These are phyloP conservation scores for Pandemis heparana DNA, from an alignment of 2,888 invertebrate species.

Conservation along the genomic window DNA sequence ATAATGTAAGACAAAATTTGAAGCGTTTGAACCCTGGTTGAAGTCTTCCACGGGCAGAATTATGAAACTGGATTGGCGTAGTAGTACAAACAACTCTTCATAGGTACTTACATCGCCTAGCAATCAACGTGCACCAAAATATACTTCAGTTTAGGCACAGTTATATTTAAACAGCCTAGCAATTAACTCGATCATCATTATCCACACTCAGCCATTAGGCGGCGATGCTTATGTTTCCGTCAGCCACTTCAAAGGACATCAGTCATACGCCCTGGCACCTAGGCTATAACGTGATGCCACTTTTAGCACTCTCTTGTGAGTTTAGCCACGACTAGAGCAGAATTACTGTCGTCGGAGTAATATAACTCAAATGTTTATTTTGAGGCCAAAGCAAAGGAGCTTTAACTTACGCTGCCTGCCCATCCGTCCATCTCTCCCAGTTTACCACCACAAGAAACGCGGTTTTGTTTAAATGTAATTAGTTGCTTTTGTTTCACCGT, in stretches of 20 bases:
- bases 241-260: conserved; percentile 25
- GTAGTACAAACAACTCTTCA: neutral
- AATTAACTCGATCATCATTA: conserved; percentile 15
- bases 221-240: conserved; percentile 11
- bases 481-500: too few relatives aligned
- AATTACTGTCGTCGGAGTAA: neutral
- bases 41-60: neutral
- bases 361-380: neutral
- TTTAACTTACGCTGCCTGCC: neutral
- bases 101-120: neutral
- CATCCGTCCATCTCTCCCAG: neutral
- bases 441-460: neutral
- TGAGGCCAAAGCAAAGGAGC: neutral
- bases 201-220: conserved; percentile 9
- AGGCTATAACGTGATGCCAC: conserved; percentile 15
- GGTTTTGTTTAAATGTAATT: neutral
- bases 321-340: neutral
- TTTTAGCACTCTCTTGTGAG: conserved; percentile 18
- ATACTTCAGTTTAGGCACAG: neutral
- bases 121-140: neutral
- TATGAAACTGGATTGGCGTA: too few relatives aligned
- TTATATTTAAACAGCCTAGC: neutral
- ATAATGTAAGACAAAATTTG: neutral
- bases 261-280: conserved; percentile 26
- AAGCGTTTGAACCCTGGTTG: neutral